Base-by-base conservation (phyloP, 2,797 vertebrate genomes). In the Acipenser ruthenus region DNA sequence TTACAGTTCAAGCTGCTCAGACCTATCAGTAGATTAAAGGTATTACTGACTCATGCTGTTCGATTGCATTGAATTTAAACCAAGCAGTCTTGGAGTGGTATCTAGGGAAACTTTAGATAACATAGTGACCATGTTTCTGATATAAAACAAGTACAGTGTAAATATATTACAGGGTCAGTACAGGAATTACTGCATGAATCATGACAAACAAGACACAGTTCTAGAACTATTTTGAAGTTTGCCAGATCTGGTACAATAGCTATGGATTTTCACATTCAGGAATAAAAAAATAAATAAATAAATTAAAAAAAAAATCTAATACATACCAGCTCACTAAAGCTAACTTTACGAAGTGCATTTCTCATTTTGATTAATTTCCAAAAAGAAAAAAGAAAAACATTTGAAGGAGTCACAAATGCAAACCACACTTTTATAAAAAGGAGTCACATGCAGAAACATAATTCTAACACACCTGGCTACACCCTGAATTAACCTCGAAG, bases 11-110 rank as follows among this genome's bases (percentile, higher is more conserved):
- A 70, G 73, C 70, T 69, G 18, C 67, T 67, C 75, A 71, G 67
- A 58, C 37, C 7, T 10, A 50, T 68, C 58, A 18, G 70, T 70
- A 55, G 62, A 80, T 80, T 74, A 75, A 66, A 70, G 66, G 71
- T 67, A 78, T 80, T 77, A 72, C 70, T 73, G 67, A 77, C 67
- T 67, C 67, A 56, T 10, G 11, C 58, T 67, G 70, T 67, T 69
- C 70, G 69, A 76, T 74, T 72, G 72, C 70, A 69, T 72, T 70
- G 77, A 77, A 79, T 81, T 83, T 85, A 75, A 71, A 78, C 69
- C 67, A 71, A 78, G 70, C 64, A 68, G 74, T 71, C 71, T 71
- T 72, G 75, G 76, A 72, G 75, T 49, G 50, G 6, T 12, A 12
- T 10, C 18, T 62, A 18, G 60, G 49, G 53, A 50, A 66, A 55